phyloP scores from a whole-genome alignment of 2,113 vertebrate genomes.

The Osmerus mordax region DNA sequence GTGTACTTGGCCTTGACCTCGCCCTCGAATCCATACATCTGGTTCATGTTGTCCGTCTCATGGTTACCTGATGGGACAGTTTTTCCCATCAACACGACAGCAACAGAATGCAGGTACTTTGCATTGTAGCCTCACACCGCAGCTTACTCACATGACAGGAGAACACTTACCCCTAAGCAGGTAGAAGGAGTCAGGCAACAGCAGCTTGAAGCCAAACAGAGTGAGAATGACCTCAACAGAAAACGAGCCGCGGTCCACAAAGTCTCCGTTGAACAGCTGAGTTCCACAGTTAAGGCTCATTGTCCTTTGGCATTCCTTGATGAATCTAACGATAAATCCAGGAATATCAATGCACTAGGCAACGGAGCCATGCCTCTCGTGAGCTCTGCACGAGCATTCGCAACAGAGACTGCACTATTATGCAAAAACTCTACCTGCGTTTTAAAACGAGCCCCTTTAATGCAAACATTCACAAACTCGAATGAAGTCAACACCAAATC shows the following conservation, averaged over 20 bases:
- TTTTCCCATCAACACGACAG: too few species aligned
- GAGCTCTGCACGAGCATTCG: too few species aligned
- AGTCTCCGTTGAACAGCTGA: constrained; percentile 94
- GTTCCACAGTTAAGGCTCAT: constrained; percentile 48
- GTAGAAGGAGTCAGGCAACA: constrained; percentile 86
- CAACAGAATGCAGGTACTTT: too few species aligned
- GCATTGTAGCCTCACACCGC: neutral
- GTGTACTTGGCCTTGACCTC: constrained; percentile 97
- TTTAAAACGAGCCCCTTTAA: too few species aligned
- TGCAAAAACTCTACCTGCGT: too few species aligned
- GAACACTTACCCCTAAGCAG: constrained; percentile 80
- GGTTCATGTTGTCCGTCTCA: constrained; percentile 97
- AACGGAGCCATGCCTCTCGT: too few species aligned
- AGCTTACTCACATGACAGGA: neutral
- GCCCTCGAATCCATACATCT: constrained; percentile 95
- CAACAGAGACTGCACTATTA: too few species aligned
- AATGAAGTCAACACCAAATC: too few species aligned
- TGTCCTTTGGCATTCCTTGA: too few species aligned
- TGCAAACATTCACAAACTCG: too few species aligned
- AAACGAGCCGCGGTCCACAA: constrained; percentile 92
- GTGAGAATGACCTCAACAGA: constrained; percentile 92
- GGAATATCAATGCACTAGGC: too few species aligned
- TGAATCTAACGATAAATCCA: too few species aligned
- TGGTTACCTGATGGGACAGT: constrained; percentile 80
- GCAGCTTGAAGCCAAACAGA: constrained; percentile 92